phyloP scores from a whole-genome alignment of 2,113 vertebrate species.

The Halcyon senegalensis region DNA sequence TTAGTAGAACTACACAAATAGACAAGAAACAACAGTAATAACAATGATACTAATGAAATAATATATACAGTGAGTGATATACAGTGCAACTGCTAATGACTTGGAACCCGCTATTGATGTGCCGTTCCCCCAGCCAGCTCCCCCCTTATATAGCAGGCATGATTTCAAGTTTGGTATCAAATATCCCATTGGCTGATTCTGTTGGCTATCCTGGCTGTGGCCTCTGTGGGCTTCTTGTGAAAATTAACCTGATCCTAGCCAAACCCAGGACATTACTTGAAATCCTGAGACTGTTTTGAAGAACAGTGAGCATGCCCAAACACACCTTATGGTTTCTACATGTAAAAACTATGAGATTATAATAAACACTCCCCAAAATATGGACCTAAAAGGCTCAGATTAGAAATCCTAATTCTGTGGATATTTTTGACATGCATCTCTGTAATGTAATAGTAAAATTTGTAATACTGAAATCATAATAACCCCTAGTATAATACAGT shows the following conservation, averaged over 20 bases:
- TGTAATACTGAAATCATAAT: background rate
- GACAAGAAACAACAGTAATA: no score
- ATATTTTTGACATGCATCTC: background rate
- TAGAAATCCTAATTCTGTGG: background rate
- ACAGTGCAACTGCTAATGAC: no score
- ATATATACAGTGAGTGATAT: no score
- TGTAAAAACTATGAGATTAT: background rate
- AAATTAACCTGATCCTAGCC: background rate
- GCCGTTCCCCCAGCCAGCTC: no score
- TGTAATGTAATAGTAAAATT: background rate
- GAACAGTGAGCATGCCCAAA: background rate
- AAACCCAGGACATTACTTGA: background rate
- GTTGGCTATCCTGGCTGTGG: background rate
- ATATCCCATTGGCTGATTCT: background rate
- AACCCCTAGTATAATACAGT: background rate
- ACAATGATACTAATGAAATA: no score
- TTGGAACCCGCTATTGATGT: no score
- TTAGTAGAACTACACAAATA: no score
- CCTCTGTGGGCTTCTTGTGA: background rate
- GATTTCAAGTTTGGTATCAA: background rate
- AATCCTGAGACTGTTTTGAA: background rate
- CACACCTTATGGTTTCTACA: background rate
- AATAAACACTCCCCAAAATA: background rate
- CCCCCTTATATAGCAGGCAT: no score
- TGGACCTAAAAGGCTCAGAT: background rate